Percentiles rank a stretch among this genome's conserved stretches.
phyloP scores from a whole-genome alignment of 2,113 vertebrate species.

The Syngnathus typhle region DNA sequence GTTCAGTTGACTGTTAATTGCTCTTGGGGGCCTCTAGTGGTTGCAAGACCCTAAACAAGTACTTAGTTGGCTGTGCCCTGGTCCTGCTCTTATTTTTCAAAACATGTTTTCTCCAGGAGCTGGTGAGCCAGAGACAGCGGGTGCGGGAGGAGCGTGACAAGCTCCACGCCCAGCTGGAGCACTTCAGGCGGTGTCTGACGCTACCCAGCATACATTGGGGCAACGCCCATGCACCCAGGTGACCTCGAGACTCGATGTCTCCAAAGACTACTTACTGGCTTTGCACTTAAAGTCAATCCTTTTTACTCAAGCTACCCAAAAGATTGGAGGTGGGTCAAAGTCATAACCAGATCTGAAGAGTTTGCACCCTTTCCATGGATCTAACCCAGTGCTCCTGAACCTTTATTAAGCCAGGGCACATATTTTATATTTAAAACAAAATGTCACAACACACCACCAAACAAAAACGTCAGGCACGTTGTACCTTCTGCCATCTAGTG shows the following conservation, averaged over 20 bases:
- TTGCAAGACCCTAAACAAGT: no score
- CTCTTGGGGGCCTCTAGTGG: neutral
- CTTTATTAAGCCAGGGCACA: neutral
- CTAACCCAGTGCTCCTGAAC: neutral
- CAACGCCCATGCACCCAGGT: slow-evolving; percentile 87
- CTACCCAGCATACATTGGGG: slow-evolving; percentile 88
- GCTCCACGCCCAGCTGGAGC: slow-evolving; percentile 94
- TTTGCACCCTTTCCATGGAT: neutral
- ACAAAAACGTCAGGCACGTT: neutral
- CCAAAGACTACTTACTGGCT: slow-evolving; percentile 19
- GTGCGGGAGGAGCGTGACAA: slow-evolving; percentile 85
- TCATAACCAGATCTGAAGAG: neutral
- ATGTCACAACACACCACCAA: neutral
- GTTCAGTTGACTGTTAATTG: no score
- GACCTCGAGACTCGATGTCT: slow-evolving; percentile 30
- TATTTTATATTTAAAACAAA: neutral
- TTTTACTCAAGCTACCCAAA: slow-evolving; percentile 6
- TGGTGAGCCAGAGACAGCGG: slow-evolving; percentile 90
- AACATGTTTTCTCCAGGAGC: slow-evolving; percentile 69
- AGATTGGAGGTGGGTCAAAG: slow-evolving; percentile 25
- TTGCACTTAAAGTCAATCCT: slow-evolving; percentile 28
- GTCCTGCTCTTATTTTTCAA: no score
- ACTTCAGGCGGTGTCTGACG: slow-evolving; percentile 96
- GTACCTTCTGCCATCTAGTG: no score
- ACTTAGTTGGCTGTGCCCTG: no score